Evolutionary conservation across 2,888 invertebrate species (phyloP), one percentile per base, ranked within the genome.

Genomic region (Lobophora halterata): DNA sequence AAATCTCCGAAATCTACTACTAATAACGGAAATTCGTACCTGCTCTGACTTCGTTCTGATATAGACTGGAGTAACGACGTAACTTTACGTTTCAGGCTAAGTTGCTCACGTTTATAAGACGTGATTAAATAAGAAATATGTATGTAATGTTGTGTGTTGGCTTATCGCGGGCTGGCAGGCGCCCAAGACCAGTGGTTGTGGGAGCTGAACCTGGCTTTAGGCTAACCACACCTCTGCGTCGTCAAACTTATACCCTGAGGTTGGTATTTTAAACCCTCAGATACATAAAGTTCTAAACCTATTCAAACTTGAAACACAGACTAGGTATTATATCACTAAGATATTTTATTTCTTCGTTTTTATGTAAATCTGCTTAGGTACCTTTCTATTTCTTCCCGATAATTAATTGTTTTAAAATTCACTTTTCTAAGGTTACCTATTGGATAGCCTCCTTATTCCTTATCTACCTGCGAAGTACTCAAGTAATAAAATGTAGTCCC

Each of bases 131-230:
- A 70, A 67, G 67, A 68, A 67, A 65, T 65, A 71, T 60, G 61
- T 70, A 61, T 55, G 52, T 64, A 55, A 62, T 57, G 61, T 65
- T 58, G 57, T 46, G 52, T 60, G 64, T 58, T 40, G 38, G 56
- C 61, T 66, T 65, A 73, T 73, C 73, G 58, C 52, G 39, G 50
- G 43, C 58, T 73, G 73, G 71, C 71, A 73, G 68, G 49, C 64
- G 49, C 61, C 74, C 74, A 71, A 71, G 58, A 31, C 42, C 52
- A 49, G 48, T 52, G 45, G 48, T 47, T 37, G 42, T 26, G 31
- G 33, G 40, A 42, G 63, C 52, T 50, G 55, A 52, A 61, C 55
- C 53, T 45, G 58, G 57, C 58, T 65, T 66, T 61, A 52, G 48
- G 55, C 64, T 63, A 60, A 66, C 71, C 67, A 57, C 68, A 63